phyloP scores from a whole-genome alignment of 2,888 invertebrate species.

The Monopis laevigella region DNA sequence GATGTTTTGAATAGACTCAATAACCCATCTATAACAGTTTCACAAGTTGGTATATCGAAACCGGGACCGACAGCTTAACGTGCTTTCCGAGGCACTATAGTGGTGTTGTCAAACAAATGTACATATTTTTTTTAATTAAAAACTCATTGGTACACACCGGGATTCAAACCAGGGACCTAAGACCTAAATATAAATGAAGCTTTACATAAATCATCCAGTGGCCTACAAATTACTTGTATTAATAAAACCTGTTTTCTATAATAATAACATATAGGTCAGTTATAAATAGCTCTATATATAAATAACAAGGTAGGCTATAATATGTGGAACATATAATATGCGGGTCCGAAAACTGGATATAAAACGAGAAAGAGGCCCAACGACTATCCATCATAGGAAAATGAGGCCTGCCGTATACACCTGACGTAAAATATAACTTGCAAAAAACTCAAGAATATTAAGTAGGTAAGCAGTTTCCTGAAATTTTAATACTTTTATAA shows the following conservation, averaged over 20 bases:
- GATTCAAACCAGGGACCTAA: no score
- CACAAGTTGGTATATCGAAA: no score
- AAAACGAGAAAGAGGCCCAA: constrained; percentile 4
- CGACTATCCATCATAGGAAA: constrained; percentile 23
- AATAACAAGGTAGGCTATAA: constrained; percentile 6
- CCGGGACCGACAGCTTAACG: no score
- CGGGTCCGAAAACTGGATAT: constrained; percentile 5
- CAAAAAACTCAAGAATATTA: constrained; percentile 7
- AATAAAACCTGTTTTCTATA: neutral
- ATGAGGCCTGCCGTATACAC: constrained; percentile 21
- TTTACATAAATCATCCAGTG: no score
- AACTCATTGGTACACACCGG: no score
- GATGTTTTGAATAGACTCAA: no score
- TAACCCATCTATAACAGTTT: no score
- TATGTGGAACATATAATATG: constrained; percentile 9
- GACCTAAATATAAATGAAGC: no score
- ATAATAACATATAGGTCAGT: constrained; percentile 2
- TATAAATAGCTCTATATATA: constrained; percentile 6
- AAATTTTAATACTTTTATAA: constrained; percentile 3
- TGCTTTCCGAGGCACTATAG: no score
- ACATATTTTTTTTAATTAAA: no score
- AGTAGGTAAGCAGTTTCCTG: neutral
- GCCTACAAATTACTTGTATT: no score
- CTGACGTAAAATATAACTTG: constrained; percentile 18
- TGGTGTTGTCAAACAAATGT: no score